Evolutionary conservation across 2,113 vertebrate species (phyloP).

Genomic region (Dipodomys spectabilis): DNA sequence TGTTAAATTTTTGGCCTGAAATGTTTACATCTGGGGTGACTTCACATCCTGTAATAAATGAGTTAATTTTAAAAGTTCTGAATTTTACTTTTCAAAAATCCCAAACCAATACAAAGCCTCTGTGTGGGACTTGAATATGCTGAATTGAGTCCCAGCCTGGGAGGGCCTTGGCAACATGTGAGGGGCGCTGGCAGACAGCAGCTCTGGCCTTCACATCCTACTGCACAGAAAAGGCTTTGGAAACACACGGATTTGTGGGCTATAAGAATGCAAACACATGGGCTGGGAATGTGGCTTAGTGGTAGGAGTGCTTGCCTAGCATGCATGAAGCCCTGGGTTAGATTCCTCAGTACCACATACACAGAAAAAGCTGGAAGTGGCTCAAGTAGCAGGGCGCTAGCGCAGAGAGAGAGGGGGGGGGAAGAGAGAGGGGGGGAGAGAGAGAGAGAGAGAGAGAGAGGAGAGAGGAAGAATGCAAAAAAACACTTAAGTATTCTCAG

Average conservation of each 20-base stretch:
- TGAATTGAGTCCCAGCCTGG: slow-evolving; percentile 4
- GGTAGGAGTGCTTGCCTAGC: too few relatives aligned
- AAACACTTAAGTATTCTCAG: neutral
- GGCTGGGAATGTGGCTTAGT: too few relatives aligned
- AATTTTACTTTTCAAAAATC: slow-evolving; percentile 54
- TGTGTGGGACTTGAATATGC: slow-evolving; percentile 7
- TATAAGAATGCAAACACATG: neutral
- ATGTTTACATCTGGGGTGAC: slow-evolving; percentile 99
- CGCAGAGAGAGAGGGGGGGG: too few relatives aligned
- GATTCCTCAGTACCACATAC: too few relatives aligned
- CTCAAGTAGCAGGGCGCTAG: too few relatives aligned
- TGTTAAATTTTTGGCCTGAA: slow-evolving; percentile 99
- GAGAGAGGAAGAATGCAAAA: too few relatives aligned
- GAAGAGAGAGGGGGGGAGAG: too few relatives aligned
- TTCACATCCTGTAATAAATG: slow-evolving; percentile 92
- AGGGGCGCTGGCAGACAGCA: neutral
- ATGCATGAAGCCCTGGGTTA: too few relatives aligned
- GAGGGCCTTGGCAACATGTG: neutral
- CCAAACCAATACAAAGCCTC: neutral
- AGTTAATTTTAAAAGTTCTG: neutral
- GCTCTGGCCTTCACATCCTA: neutral
- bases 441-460: too few relatives aligned
- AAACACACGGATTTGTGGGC: neutral
- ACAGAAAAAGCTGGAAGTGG: too few relatives aligned
- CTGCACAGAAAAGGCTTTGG: neutral